phyloP scores from a whole-genome alignment of 2,113 vertebrate genomes.

The Suricata suricatta region DNA sequence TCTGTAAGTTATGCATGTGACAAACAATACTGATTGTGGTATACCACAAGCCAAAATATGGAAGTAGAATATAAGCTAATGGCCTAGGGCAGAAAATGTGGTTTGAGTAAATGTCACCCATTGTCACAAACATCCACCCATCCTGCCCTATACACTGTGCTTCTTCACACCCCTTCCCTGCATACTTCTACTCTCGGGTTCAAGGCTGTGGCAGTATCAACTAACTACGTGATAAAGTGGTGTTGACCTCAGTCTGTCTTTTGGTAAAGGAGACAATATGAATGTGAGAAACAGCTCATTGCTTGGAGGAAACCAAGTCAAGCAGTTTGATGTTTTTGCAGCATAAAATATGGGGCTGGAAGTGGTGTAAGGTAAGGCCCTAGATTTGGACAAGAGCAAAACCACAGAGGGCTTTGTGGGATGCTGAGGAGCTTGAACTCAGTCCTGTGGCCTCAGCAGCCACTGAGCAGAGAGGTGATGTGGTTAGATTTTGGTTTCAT shows the following conservation, averaged over 20 bases:
- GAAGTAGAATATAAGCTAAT: conserved; percentile 27
- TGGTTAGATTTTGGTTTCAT: conserved; percentile 51
- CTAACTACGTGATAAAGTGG: neutral
- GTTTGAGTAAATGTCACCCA: conserved; percentile 60
- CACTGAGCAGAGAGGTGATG: neutral
- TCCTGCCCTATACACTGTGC: neutral
- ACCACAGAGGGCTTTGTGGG: conserved; percentile 59
- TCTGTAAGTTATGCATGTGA: neutral
- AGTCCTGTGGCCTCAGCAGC: conserved; percentile 38
- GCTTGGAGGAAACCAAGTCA: neutral
- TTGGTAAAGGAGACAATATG: neutral
- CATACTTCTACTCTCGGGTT: neutral
- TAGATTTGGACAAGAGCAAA: conserved; percentile 49
- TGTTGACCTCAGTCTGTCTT: neutral
- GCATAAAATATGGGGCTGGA: conserved; percentile 49
- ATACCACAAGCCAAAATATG: conserved; percentile 24
- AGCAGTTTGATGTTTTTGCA: conserved; percentile 49
- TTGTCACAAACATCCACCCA: conserved; percentile 46
- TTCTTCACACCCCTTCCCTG: neutral
- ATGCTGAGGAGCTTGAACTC: conserved; percentile 30
- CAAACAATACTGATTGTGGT: conserved; percentile 28
- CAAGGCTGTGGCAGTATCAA: neutral
- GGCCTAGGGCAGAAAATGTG: conserved; percentile 37
- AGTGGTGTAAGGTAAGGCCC: conserved; percentile 27
- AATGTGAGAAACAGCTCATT: neutral